Evolutionary conservation across 1,140 invertebrate genomes (phyloP).

Genomic region (Drosophila nannoptera): DNA sequence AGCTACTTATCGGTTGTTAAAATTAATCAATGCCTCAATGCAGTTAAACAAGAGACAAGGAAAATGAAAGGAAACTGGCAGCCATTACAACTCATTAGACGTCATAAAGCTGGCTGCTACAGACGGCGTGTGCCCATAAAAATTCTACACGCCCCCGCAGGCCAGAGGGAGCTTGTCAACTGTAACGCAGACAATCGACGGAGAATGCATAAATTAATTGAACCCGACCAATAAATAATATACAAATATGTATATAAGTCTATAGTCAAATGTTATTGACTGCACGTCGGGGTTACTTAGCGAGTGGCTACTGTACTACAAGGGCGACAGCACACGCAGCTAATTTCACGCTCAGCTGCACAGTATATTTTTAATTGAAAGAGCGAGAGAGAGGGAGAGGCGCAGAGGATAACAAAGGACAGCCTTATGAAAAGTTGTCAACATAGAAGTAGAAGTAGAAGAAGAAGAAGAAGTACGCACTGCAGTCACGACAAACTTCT

Average conservation of each 20-base stretch:
- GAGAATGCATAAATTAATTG: slow-evolving; percentile 74
- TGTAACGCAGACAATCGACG: slow-evolving; percentile 71
- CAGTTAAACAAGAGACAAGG: slow-evolving; percentile 17
- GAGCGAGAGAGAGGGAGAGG: not conserved
- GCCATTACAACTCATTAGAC: slow-evolving; percentile 55
- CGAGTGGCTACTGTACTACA: slow-evolving; percentile 4
- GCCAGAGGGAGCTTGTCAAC: slow-evolving; percentile 65
- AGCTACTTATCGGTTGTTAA: slow-evolving; percentile 53
- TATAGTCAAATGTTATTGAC: slow-evolving; percentile 53
- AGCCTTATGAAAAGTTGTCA: slow-evolving; percentile 1
- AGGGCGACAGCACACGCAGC: slow-evolving; percentile 57
- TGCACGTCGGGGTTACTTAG: slow-evolving; percentile 52
- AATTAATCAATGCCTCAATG: slow-evolving; percentile 67
- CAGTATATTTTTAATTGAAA: slow-evolving; percentile 68
- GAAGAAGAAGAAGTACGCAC: not conserved
- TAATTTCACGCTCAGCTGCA: slow-evolving; percentile 72
- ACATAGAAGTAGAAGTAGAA: not conserved
- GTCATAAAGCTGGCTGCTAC: slow-evolving; percentile 22
- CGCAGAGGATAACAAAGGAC: slow-evolving; percentile 22
- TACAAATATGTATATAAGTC: slow-evolving; percentile 3
- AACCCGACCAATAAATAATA: slow-evolving; percentile 22
- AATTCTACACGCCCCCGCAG: slow-evolving; percentile 29
- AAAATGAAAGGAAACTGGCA: slow-evolving; percentile 11
- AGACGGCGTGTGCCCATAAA: slow-evolving; percentile 11
- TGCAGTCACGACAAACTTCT: slow-evolving; percentile 7